phyloP scores from a whole-genome alignment of 2,113 vertebrate genomes.

The Prietella phreatophila region DNA sequence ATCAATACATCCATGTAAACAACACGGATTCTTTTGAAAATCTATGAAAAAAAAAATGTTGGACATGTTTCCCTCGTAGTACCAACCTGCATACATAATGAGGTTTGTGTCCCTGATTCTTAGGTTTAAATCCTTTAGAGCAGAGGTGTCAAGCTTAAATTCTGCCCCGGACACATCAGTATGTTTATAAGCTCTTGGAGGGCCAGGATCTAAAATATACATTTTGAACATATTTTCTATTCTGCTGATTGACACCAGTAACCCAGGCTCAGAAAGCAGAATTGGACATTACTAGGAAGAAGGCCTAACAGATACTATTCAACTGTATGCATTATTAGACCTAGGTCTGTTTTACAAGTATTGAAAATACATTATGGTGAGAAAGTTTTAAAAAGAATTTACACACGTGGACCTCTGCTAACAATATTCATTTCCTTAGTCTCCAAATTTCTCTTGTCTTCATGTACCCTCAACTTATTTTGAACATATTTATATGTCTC shows the following conservation, averaged over 20 bases:
- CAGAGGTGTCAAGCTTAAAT: not conserved
- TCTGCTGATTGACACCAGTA: not conserved
- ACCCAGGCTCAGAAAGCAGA: not conserved
- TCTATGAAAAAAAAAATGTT: not conserved
- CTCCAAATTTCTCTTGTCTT: not conserved
- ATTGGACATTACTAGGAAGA: not conserved
- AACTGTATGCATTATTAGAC: not conserved
- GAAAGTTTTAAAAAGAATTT: not conserved
- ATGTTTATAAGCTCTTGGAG: not conserved
- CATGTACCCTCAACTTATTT: not conserved
- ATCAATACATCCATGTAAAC: not conserved
- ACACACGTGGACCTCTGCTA: not conserved
- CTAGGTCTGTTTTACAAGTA: not conserved
- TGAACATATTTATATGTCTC: not conserved
- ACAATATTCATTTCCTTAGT: not conserved
- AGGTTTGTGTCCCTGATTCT: constrained; percentile 34
- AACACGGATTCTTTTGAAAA: not conserved
- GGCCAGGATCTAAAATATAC: not conserved
- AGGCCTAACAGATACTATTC: not conserved
- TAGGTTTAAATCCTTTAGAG: not conserved
- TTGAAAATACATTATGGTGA: not conserved
- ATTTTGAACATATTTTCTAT: not conserved
- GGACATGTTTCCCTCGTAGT: not conserved
- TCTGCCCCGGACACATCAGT: not conserved
- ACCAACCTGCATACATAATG: constrained; percentile 38